Conservation (phyloP, 2,888 invertebrate genomes). For the Eustalomyia histrio region DNA sequence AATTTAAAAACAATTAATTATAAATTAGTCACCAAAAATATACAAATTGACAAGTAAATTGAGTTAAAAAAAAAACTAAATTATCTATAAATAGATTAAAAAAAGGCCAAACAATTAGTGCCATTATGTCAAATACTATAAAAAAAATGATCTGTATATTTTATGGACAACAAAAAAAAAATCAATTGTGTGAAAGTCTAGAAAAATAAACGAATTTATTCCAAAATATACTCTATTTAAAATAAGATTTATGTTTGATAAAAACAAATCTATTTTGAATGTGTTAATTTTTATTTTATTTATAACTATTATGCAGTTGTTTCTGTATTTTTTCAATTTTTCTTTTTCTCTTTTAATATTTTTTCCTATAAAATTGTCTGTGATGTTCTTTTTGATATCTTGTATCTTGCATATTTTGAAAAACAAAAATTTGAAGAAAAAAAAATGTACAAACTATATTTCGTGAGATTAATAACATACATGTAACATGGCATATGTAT, state of each 20-base stretch:
- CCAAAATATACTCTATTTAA: background rate
- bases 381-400: conserved; percentile 50
- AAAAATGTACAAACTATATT: conserved; percentile 36
- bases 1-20: conserved; percentile 38
- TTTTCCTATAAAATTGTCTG: conserved; percentile 9
- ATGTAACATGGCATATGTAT: conserved; percentile 37
- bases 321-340: background rate
- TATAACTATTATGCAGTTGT: conserved; percentile 25
- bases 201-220: background rate
- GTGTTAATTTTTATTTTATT: conserved; percentile 50
- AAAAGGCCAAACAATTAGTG: background rate
- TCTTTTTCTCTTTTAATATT: background rate
- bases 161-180: background rate
- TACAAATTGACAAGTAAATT: conserved; percentile 29
- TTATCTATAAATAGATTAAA: background rate
- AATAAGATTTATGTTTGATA: conserved; percentile 52
- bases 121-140: background rate
- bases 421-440: background rate
- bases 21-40: conserved; percentile 26
- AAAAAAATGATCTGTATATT: background rate
- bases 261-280: conserved; percentile 45
- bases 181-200: background rate
- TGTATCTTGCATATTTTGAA: conserved; percentile 49
- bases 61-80: conserved; percentile 10
- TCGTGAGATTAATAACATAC: conserved; percentile 60